phyloP scores from a whole-genome alignment of 2,888 invertebrate genomes.

The Eupithecia vulgata region DNA sequence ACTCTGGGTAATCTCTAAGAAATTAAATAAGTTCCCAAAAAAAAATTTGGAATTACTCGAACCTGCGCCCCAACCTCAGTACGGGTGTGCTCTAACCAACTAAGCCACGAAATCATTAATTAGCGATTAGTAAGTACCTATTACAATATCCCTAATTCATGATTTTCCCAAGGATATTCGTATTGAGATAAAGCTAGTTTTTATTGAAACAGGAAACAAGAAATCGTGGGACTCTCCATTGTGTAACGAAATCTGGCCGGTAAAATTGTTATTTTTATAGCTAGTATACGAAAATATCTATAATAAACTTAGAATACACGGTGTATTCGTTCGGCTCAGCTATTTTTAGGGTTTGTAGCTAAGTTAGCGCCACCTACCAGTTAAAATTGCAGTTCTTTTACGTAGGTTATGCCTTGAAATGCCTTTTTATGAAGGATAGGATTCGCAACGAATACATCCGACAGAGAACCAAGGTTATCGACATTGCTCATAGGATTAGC shows the following conservation, averaged over 20 bases:
- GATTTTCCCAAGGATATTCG: constrained; percentile 51
- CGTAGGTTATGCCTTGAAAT: no score
- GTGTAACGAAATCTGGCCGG: constrained; percentile 48
- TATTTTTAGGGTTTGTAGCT: not conserved
- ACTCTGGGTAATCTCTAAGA: no score
- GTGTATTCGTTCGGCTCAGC: not conserved
- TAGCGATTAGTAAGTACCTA: no score
- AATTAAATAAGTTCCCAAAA: no score
- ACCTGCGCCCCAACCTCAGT: no score
- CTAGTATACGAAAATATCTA: not conserved
- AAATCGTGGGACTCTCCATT: constrained; percentile 61
- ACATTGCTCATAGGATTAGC: no score
- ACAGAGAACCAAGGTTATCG: no score
- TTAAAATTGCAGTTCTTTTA: not conserved
- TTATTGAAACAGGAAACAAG: constrained; percentile 66
- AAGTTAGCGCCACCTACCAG: not conserved
- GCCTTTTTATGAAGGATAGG: no score
- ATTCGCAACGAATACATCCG: no score
- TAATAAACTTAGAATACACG: not conserved
- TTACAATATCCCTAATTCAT: constrained; percentile 7
- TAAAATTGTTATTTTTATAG: constrained; percentile 29
- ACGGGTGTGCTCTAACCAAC: no score
- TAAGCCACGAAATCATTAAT: no score
- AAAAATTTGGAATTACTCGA: no score
- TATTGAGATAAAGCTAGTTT: constrained; percentile 53